Base-by-base conservation (phyloP, 1,140 invertebrate species). In the Pseudomyrmex flavicornis region DNA sequence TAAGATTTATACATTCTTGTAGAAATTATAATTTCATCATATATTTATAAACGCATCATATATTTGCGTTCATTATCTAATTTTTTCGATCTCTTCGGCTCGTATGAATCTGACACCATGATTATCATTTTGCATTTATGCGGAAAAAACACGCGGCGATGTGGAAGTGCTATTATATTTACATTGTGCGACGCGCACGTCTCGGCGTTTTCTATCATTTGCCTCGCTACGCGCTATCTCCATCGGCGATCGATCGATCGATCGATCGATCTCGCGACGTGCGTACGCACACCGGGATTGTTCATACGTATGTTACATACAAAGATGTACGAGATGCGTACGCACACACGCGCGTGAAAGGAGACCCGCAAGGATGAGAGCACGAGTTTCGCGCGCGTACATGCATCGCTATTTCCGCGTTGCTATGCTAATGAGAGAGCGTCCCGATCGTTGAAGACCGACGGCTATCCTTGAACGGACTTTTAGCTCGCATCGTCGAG, bases 341-440 rank as follows among this genome's bases (percentile, higher is more conserved):
- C 48, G 50, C 77, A 22, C 59, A 13, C 58, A 63, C 75, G 15
- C 61, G 44, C 7, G n/a, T 20, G 62, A 35, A 48, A 46, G 58
- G 62, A 17, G 20, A 70, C 20, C 46, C 54, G 65, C 73, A 70
- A 61, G 59, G 61, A 76, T 75, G 74, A 72, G 75, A 77, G 73
- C 77, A 61, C 26, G 76, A 56, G 83, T 79, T 84, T 87, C 74
- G 63, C 82, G 88, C 86, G 88, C 85, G 82, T 86, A 83, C 66
- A 88, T 86, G 73, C 84, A 89, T 59, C 52, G 63, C 73, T 65
- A 61, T 90, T 90, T 90, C 89, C 89, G 89, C 89, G 89, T 90
- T 90, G 89, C 83, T 90, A 90, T 90, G 89, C 82, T 90, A 90
- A 90, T 90, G 89, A 89, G 89, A 90, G 86, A 90, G 85, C 86